Conservation (phyloP, 2,888 invertebrate species). For the Mystacides longicornis region DNA sequence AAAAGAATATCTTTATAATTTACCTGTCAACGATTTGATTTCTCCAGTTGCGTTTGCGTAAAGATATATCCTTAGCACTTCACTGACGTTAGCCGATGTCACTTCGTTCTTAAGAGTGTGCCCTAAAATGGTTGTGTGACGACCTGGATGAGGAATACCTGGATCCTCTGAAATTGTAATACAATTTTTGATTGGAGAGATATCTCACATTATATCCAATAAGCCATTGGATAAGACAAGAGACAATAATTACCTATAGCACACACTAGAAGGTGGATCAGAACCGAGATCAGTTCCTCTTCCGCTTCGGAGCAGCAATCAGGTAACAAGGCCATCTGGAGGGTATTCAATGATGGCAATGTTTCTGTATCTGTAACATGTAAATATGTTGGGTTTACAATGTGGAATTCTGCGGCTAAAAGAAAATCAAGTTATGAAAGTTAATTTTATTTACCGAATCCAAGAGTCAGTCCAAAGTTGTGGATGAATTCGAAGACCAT, state of each 20-base stretch:
- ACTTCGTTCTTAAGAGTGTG: constrained; percentile 90
- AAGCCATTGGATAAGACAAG: not conserved
- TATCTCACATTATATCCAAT: not conserved
- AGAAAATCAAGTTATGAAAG: no score
- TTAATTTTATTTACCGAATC: constrained; percentile 80
- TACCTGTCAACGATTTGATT: constrained; percentile 68
- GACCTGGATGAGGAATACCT: constrained; percentile 81
- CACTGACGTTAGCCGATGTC: constrained; percentile 84
- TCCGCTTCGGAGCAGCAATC: constrained; percentile 73
- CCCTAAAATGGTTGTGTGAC: constrained; percentile 83
- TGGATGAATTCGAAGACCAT: constrained; percentile 97
- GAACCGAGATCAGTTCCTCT: constrained; percentile 79
- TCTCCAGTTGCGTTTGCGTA: constrained; percentile 85
- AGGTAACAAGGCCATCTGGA: constrained; percentile 79
- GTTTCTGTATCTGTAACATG: constrained; percentile 80
- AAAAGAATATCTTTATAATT: no score
- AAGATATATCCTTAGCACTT: constrained; percentile 84
- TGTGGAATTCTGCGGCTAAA: no score
- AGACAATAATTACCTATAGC: constrained; percentile 55
- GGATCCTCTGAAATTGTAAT: constrained; percentile 90
- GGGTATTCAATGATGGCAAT: constrained; percentile 75
- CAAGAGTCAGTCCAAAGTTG: constrained; percentile 91
- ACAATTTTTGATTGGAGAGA: not conserved
- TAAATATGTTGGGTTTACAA: no score
- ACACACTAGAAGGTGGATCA: constrained; percentile 83